phyloP scores from a whole-genome alignment of 2,113 vertebrate genomes.

The Dermatemys mawii region DNA sequence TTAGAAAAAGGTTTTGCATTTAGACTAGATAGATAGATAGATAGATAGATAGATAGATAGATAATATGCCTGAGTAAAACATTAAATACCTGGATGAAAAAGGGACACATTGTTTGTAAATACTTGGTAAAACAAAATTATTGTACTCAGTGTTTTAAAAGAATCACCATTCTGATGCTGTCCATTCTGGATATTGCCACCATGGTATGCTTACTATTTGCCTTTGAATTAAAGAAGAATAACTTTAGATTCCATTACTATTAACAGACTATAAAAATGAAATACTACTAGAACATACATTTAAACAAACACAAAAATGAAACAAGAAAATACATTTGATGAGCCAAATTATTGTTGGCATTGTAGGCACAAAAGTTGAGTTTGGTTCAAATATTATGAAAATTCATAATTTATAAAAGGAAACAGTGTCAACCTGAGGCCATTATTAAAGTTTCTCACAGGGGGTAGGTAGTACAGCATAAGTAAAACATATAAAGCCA shows the following conservation, averaged over 20 bases:
- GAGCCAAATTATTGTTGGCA: neutral
- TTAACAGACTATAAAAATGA: neutral
- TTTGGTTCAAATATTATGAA: neutral
- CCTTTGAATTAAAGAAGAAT: neutral
- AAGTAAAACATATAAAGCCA: neutral
- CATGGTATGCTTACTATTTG: neutral
- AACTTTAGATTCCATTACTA: neutral
- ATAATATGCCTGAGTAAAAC: neutral
- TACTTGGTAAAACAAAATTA: neutral
- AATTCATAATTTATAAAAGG: neutral
- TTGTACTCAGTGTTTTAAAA: neutral
- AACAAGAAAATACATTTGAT: neutral
- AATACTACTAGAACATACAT: neutral
- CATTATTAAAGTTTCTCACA: neutral
- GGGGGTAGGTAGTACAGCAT: neutral
- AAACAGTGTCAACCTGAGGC: neutral
- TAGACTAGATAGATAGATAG: neutral
- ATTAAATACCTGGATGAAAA: neutral
- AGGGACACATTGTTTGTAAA: neutral
- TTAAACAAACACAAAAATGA: neutral
- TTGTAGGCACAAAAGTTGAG: neutral
- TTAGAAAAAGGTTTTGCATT: slow-evolving; percentile 10
- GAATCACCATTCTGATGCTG: neutral
- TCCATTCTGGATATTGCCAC: neutral
- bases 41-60: too few relatives aligned